Evolutionary conservation across 2,113 vertebrate genomes (phyloP), one percentile per base, ranked within the genome.

Genomic region (Theristicus caerulescens): DNA sequence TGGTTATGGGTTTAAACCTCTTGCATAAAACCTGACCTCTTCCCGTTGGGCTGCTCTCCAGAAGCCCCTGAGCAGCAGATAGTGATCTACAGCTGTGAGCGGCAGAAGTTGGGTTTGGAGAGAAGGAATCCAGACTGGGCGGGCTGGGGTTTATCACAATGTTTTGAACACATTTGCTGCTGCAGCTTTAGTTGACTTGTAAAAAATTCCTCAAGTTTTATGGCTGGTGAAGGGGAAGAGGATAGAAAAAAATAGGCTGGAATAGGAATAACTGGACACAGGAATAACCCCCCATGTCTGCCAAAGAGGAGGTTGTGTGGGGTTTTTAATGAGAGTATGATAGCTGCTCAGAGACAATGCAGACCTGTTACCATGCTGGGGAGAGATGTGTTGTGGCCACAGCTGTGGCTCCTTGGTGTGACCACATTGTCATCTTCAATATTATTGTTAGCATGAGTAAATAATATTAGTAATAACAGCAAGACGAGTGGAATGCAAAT

Each of bases 11-110:
- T 87, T 98, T 93, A 88, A 96, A 95, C 83, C 88, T 84, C 72
- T 80, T 97, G 85, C 80, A 66, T 92, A 84, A 95, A 97, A 73
- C 62, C 82, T 76, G 95, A 97, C 79, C 93, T 97, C 94, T 95
- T 78, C 77, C 81, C 78, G 38, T 51, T 6, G 9, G 85, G 85
- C 96, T 90, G 59, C 70, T 93, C 92, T 96, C 55, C 86, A 93
- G 61, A 51, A 47, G 78, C 86, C 82, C 71, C 62, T 31, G 89
- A 90, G 93, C 92, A 42, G 84, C 93, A 82, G 86, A 77, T 20
- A 49, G 49, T 2, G 32, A 81, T 44, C 64, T 29, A 12, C 44
- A 84, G 94, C 96, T 87, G 31, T 4, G 29, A 93, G 64, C 59
- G 34, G 61, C 67, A 80, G 47, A 67, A 76, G 69, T 31, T 77